Conservation (phyloP, 2,113 vertebrate species). For the Amphiprion percula region DNA sequence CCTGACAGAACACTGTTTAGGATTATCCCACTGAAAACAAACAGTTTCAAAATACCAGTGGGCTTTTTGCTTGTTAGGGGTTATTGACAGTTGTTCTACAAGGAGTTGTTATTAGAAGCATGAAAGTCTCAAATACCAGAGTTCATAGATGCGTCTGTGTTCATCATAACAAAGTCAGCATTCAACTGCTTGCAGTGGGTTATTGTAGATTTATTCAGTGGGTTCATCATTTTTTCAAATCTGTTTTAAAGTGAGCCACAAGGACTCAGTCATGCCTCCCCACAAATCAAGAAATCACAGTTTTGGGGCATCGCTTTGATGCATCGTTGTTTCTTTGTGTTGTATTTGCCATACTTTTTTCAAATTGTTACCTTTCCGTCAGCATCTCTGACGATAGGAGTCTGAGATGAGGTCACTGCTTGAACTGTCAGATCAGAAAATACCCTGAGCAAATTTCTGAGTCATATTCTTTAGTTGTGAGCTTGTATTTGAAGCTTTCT, state of each 20-base stretch:
- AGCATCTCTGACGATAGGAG: neutral
- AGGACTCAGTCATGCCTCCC: neutral
- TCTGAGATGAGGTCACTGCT: neutral
- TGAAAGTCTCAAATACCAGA: neutral
- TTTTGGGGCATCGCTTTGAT: neutral
- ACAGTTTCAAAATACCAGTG: conserved; percentile 6
- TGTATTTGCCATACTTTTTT: conserved; percentile 20
- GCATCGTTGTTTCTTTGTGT: conserved; percentile 12
- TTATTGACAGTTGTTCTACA: conserved; percentile 18
- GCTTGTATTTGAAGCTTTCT: neutral
- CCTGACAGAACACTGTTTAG: conserved; percentile 27
- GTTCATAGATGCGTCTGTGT: conserved; percentile 10
- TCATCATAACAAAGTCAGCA: conserved; percentile 8
- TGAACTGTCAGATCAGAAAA: neutral
- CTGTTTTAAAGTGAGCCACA: neutral
- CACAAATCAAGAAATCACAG: neutral
- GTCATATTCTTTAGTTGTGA: neutral
- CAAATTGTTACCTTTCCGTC: neutral
- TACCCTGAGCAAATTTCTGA: neutral
- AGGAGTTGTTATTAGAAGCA: conserved; percentile 9
- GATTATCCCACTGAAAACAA: conserved; percentile 17
- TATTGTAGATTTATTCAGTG: conserved; percentile 10
- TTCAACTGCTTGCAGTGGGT: neutral
- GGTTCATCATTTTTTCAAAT: neutral
- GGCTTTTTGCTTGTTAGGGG: neutral